phyloP scores from a whole-genome alignment of 1,140 invertebrate genomes.

The Cyrtorhinus lividipennis region DNA sequence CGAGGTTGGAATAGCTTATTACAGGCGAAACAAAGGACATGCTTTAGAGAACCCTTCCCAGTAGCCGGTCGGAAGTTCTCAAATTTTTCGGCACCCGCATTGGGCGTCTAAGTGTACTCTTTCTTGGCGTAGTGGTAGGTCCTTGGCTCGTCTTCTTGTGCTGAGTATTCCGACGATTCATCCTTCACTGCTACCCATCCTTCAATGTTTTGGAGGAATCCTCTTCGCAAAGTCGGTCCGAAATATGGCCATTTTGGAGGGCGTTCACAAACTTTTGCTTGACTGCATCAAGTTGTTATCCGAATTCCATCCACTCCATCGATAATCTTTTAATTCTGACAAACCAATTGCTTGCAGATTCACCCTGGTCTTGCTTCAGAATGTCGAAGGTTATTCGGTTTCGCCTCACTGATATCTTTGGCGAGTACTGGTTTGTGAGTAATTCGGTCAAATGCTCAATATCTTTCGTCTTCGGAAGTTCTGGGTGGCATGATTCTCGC shows the following conservation, averaged over 20 bases:
- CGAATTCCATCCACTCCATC: neutral
- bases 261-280: neutral
- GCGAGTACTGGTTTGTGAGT: neutral
- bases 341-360: neutral
- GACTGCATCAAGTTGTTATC: neutral
- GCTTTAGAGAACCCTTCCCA: too few relatives aligned
- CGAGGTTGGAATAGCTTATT: too few relatives aligned
- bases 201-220: neutral
- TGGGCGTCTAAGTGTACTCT: too few relatives aligned
- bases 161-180: too few relatives aligned
- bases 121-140: too few relatives aligned
- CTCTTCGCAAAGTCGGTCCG: neutral
- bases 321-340: neutral
- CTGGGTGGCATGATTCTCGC: neutral
- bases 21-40: too few relatives aligned
- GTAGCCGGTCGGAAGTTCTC: too few relatives aligned
- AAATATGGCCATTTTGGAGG: neutral
- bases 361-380: neutral
- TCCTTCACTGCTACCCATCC: neutral
- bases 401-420: neutral
- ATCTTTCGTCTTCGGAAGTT: neutral
- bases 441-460: neutral
- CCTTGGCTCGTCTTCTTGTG: too few relatives aligned
- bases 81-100: too few relatives aligned
- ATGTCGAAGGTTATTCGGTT: neutral